phyloP scores from a whole-genome alignment of 1,140 invertebrate genomes.

The Maniola jurtina region DNA sequence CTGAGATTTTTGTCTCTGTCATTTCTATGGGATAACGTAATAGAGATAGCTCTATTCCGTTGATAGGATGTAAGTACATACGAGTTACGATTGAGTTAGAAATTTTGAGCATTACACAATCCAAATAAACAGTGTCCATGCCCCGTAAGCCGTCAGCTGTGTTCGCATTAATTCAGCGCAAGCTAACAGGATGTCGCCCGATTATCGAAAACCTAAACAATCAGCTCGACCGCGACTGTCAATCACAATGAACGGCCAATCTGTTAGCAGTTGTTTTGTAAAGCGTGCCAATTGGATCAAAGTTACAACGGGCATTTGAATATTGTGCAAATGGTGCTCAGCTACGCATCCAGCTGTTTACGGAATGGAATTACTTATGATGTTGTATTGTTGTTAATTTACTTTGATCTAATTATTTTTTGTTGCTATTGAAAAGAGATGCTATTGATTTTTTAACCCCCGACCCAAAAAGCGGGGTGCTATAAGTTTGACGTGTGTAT shows the following conservation, averaged over 20 bases:
- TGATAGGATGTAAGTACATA: no score
- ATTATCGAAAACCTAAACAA: slow-evolving; percentile 19
- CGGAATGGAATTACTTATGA: no score
- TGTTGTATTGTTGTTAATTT: no score
- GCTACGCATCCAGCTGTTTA: no score
- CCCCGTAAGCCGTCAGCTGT: slow-evolving; percentile 20
- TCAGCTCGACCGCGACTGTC: slow-evolving; percentile 9
- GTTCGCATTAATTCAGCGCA: slow-evolving; percentile 13
- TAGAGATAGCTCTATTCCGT: no score
- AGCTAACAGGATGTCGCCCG: slow-evolving; percentile 15
- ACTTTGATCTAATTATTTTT: no score
- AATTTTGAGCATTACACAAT: neutral
- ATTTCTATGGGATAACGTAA: no score
- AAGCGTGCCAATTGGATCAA: neutral
- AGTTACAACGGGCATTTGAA: neutral
- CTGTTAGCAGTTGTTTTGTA: neutral
- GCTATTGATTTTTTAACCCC: no score
- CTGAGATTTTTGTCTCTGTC: no score
- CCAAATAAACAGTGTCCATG: slow-evolving; percentile 8
- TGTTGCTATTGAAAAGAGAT: no score
- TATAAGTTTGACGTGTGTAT: no score
- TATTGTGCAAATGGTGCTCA: neutral
- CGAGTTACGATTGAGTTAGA: neutral
- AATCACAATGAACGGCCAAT: slow-evolving; percentile 7
- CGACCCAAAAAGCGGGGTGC: no score